Evolutionary conservation across 2,888 invertebrate species (phyloP), one percentile per base, ranked within the genome.

Genomic region (Chrysopilus asiliformis): DNA sequence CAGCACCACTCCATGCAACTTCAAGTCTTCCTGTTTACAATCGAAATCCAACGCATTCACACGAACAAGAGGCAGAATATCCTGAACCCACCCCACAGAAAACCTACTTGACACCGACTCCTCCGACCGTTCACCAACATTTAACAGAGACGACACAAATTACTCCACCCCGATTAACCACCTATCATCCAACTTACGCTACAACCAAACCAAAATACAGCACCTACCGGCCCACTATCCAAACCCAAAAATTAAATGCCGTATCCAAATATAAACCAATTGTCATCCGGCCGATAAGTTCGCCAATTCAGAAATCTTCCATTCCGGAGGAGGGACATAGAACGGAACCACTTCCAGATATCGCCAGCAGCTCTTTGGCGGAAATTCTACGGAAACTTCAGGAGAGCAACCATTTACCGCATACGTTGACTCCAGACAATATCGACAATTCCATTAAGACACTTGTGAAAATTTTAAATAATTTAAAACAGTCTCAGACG

Each of bases 371-470:
- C 41, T 63, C 63, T n/a, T 51, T 76, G 25, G 64, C 68, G 1
- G 68, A 76, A 44, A 71, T 85, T 43, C 53, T 82, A 25, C 77
- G 77, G 52, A 77, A 81, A 39, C 64, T 84, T 18, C 82, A 82
- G 56, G 65, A 79, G 13, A 75, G 76, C 47, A 81, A 83, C 58
- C 75, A 79, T 29, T 64, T 86, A 46, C 84, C 85, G 1, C 77
- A 79, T 46, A 77, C 74, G 7, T 67, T 85, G 17, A 83, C 79
- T 4, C 71, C 75, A 35, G 78, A 81, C 45, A 85, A 85, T 50
- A 75, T 85, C 30, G 80, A 82, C 47, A 74, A 79, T 42, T 84
- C 83, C 32, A 79, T 86, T 43, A 74, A 71, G 53, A 84, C 83
- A 1, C 63, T 86, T 39, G 70, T 84, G 10, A 78, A 76, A 53